These are phyloP conservation scores for Ecdyonurus torrentis DNA, from an alignment of 2,888 invertebrate species.

Conservation along the genomic window DNA sequence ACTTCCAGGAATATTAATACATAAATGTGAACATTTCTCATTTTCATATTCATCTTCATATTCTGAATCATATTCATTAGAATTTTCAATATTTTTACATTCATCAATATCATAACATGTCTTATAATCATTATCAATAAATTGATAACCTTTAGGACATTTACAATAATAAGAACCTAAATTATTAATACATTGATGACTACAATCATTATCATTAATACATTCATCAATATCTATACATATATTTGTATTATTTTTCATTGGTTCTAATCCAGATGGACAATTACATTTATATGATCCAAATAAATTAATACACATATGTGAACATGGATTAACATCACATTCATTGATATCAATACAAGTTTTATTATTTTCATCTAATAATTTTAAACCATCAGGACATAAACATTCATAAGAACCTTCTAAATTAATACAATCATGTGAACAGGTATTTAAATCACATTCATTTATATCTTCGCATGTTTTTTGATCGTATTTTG, in stretches of 20 bases:
- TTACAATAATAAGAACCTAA: background rate
- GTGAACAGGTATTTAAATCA: background rate
- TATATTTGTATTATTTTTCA: background rate
- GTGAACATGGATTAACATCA: background rate
- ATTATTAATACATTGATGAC: background rate
- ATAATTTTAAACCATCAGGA: background rate
- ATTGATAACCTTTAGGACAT: background rate
- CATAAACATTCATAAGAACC: background rate
- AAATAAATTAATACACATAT: background rate
- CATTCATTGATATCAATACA: background rate
- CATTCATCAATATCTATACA: background rate
- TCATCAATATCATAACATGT: background rate
- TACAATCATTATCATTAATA: background rate
- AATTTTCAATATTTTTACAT: background rate
- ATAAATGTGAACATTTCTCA: background rate
- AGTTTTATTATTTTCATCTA: background rate
- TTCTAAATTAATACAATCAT: background rate
- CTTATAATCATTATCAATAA: background rate
- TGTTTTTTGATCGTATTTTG: background rate
- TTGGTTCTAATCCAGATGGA: background rate
- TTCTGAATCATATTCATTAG: background rate
- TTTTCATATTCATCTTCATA: background rate
- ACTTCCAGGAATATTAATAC: background rate
- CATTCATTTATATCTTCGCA: background rate
- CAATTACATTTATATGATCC: background rate